Conservation (phyloP, 92 coral and sea anemone species). For the Palythoa heliodiscus region DNA sequence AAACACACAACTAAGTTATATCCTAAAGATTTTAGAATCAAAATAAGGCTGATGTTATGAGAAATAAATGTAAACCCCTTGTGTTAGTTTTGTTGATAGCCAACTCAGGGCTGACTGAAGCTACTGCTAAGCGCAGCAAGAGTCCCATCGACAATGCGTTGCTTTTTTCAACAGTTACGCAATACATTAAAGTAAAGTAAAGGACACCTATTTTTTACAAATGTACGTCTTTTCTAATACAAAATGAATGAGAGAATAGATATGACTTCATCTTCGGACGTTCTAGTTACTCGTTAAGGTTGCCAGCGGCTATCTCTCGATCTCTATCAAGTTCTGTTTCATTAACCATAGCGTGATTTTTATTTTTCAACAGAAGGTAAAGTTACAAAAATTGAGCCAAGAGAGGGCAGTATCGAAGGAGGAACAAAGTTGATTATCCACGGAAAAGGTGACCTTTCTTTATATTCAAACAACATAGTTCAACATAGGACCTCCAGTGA, state of each 20-base stretch:
- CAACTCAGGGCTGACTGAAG: not conserved
- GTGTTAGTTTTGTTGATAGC: not conserved
- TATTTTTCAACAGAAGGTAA: slow-evolving; percentile 1
- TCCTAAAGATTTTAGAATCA: not conserved
- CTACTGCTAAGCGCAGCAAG: not conserved
- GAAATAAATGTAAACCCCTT: not conserved
- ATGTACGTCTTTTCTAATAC: too few relatives aligned
- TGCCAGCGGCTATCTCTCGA: too few relatives aligned
- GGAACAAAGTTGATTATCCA: slow-evolving; percentile 40
- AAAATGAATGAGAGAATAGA: too few relatives aligned
- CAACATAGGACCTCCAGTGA: too few relatives aligned
- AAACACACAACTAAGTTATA: not conserved
- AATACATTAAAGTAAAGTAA: too few relatives aligned
- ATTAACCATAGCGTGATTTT: not conserved
- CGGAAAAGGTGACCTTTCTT: slow-evolving; percentile 33
- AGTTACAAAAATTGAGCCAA: slow-evolving; percentile 40
- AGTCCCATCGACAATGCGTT: not conserved
- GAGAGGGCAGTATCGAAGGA: slow-evolving; percentile 42
- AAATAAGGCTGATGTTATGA: not conserved
- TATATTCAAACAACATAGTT: too few relatives aligned
- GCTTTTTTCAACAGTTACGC: not conserved
- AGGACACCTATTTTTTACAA: not conserved
- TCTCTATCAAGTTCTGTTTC: not conserved
- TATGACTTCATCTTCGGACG: too few relatives aligned
- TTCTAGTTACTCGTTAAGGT: not conserved